Base-by-base conservation (phyloP, 2,888 invertebrate genomes). In the Halocaridina rubra region DNA sequence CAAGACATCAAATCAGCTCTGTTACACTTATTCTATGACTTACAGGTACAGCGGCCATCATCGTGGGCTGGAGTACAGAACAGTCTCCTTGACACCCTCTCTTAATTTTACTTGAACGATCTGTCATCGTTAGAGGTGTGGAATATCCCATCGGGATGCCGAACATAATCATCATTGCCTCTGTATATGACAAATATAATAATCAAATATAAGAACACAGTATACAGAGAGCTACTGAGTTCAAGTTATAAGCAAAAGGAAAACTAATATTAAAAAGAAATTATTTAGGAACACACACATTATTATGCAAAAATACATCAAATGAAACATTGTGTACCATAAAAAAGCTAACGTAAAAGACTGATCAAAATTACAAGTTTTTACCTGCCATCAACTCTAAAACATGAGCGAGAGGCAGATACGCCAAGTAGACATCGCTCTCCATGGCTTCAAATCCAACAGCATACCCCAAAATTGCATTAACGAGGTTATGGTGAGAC, bases 131-230 rank as follows among this genome's bases (percentile, higher is more conserved):
- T 81, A 97, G 92, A 0, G 99, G 97, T 0, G 98, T 97, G 0
- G 98, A 98, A 91, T 99, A 99, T 2, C 99, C 99, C 90, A 99
- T 97, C 0, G 96, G 94, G 53, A 98, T 95, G n/a, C 98, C 98
- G 76, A 96, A 92, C 84, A 97, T 92, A 90, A 96, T 96, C 88
- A 88, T 86, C 80, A 88, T 86, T 7, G 86, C 80, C 61, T 88
- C 88, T 88, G 80, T 19, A 39, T 27, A 10, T n/a, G n/a, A n/a
- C n/a, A n/a, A n/a, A 46, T 13, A 46, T 10, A 46, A 46, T 8
- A 13, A 46, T 8, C 8, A 46, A 46, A 46, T 8, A 13, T 8
- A 46, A 46, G 13, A 46, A 46, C 46, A 46, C 8, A 46, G 46
- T 10, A 46, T 13, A 46, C 10, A 46, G 46, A 46, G 46, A 46